Evolutionary conservation across 2,888 invertebrate species (phyloP).

Genomic region (Pterobdella sp.): DNA sequence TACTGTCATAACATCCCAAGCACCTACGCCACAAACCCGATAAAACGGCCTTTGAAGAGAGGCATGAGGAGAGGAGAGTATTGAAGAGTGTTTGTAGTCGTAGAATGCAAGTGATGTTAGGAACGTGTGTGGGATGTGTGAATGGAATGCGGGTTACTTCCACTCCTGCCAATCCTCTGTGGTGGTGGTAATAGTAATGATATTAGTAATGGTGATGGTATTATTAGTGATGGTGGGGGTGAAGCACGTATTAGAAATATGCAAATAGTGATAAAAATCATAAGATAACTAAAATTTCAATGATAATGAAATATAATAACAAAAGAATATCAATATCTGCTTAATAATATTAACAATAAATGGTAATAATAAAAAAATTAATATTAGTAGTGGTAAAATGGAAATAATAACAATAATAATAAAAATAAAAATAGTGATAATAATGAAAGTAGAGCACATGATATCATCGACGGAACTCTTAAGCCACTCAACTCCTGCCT

Average conservation of each 20-base stretch:
- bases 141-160: constrained; percentile 75
- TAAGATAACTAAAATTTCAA: no score
- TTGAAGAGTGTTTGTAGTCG: constrained; percentile 87
- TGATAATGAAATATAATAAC: no score
- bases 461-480: no score
- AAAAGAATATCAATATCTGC: no score
- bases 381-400: no score
- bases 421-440: no score
- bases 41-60: constrained; percentile 50
- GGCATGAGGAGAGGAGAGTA: constrained; percentile 76
- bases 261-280: no score
- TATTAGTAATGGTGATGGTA: neutral
- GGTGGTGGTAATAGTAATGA: constrained; percentile 7
- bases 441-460: no score
- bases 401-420: no score
- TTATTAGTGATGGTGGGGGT: neutral
- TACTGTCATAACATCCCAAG: neutral
- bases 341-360: no score
- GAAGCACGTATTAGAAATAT: neutral
- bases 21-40: constrained; percentile 19
- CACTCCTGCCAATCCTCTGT: constrained; percentile 62
- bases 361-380: no score
- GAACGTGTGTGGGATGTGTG: constrained; percentile 84
- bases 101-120: constrained; percentile 72
- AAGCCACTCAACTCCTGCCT: no score